A percentile compares a stretch with the other conserved stretches of the same genome.
Conservation (phyloP, 2,797 vertebrate species). For the Denticeps clupeoides region DNA sequence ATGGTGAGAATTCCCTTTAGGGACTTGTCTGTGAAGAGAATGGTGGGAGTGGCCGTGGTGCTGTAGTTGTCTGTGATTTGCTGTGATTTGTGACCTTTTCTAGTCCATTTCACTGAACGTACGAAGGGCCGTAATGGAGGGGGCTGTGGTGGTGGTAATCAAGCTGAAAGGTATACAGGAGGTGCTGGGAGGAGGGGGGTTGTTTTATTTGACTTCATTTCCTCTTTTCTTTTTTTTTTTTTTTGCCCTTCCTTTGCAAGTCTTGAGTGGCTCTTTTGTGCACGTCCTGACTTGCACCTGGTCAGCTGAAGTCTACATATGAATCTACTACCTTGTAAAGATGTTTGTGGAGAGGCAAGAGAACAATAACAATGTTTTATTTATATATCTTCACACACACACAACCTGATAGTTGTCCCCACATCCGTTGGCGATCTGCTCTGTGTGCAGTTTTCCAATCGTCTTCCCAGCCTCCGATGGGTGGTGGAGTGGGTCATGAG, state of each 20-base stretch:
- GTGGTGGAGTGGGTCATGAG: too few relatives aligned
- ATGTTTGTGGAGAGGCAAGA: too few relatives aligned
- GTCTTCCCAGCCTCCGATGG: too few relatives aligned
- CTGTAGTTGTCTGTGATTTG: conserved; percentile 20
- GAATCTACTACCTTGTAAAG: too few relatives aligned
- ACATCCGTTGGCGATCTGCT: too few relatives aligned
- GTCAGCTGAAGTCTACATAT: too few relatives aligned
- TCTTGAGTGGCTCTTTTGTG: neutral
- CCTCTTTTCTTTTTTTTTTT: conserved; percentile 23
- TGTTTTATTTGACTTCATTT: conserved; percentile 26
- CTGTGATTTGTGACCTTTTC: conserved; percentile 28
- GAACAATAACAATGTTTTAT: too few relatives aligned
- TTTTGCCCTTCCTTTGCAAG: conserved; percentile 1
- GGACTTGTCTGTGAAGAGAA: conserved; percentile 12
- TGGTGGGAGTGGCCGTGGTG: conserved; percentile 17
- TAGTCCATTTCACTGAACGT: conserved; percentile 23
- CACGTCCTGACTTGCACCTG: too few relatives aligned
- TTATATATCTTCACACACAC: too few relatives aligned
- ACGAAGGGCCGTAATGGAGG: conserved; percentile 23
- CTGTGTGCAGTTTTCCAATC: too few relatives aligned
- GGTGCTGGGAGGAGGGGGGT: neutral
- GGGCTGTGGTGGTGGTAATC: conserved; percentile 18
- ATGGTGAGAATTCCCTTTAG: conserved; percentile 22
- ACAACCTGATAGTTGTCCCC: too few relatives aligned
- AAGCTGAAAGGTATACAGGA: conserved; percentile 17